Base-by-base conservation (phyloP, 92 coral and sea anemone species). In the Parazoanthus darwini region DNA sequence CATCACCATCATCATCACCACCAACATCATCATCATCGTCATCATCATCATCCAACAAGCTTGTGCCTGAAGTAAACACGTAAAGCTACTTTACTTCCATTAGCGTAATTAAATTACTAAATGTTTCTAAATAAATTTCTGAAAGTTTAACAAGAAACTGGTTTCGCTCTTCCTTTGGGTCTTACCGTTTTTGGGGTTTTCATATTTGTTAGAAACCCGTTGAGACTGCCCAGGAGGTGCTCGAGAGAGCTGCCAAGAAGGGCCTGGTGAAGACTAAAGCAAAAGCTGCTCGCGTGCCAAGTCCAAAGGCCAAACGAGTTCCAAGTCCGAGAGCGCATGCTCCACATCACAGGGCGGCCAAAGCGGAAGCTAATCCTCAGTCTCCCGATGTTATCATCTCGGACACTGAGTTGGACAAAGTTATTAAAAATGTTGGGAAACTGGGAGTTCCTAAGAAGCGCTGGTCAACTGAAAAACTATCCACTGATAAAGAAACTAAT, bases 191-290 rank as follows among this genome's bases (percentile, higher is more conserved):
- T 25, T 79, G 5, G 9, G 3, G 8, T 29, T 13, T 48, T 33
- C 29, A 63, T 63, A 38, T 44, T 18, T 67, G 13, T 13, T 79
- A 96, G 99, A 97, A 95, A 93, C 94, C 94, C 7, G 91, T 93
- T 0, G 99, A 97, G 80, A 86, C 95, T 26, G 92, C 99, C 3
- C 96, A 95, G 37, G 99, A 97, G 72, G 92, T 97, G 11, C 89
- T 97, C 44, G 99, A 97, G 79, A 90, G 99, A 89, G 99, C 99
- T 3, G 98, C 99, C 3, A 97, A 95, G 91, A 97, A 97, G 82
- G 99, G 99, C 10, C 86, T 97, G 29, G 83, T 95, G 98, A 97
- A 97, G 89, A 94, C 95, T 33, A 96, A 96, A 89, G 72, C 85
- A 6, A 92, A 92, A 86, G 87, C 92, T 8, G 85, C 93, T 6